Percentiles rank a stretch among this genome's conserved stretches.
Evolutionary conservation across 2,113 vertebrate species (phyloP).

Genomic region (Gymnogyps californianus): DNA sequence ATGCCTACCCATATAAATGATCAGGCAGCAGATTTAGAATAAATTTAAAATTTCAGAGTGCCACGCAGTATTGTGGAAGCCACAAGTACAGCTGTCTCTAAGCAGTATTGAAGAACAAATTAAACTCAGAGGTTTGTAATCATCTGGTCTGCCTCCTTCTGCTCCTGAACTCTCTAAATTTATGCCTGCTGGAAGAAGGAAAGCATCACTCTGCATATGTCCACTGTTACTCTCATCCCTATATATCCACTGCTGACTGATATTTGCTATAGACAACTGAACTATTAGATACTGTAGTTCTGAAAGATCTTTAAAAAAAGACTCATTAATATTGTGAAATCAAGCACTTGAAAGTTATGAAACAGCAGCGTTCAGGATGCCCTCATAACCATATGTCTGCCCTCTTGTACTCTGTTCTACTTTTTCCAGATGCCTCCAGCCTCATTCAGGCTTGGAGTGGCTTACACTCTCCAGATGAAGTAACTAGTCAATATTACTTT

Average conservation of each 20-base stretch:
- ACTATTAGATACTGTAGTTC: neutral
- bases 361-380: neutral
- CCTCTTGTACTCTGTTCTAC: neutral
- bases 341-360: neutral
- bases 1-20: neutral
- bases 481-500: neutral
- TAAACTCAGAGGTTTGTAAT: neutral
- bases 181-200: neutral
- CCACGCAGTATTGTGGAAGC: neutral
- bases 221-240: neutral
- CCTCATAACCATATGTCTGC: neutral
- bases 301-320: neutral
- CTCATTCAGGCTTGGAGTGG: neutral
- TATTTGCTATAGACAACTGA: rapidly evolving
- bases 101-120: neutral
- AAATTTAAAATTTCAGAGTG: neutral
- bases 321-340: neutral
- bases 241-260: neutral
- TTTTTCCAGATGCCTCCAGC: neutral
- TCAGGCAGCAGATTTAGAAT: neutral
- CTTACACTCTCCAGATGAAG: neutral
- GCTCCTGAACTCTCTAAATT: neutral
- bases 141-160: neutral
- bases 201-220: neutral
- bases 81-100: neutral